Evolutionary conservation across 2,888 invertebrate species (phyloP), one percentile per base, ranked within the genome.

Genomic region (Drosophila nigricruria): DNA sequence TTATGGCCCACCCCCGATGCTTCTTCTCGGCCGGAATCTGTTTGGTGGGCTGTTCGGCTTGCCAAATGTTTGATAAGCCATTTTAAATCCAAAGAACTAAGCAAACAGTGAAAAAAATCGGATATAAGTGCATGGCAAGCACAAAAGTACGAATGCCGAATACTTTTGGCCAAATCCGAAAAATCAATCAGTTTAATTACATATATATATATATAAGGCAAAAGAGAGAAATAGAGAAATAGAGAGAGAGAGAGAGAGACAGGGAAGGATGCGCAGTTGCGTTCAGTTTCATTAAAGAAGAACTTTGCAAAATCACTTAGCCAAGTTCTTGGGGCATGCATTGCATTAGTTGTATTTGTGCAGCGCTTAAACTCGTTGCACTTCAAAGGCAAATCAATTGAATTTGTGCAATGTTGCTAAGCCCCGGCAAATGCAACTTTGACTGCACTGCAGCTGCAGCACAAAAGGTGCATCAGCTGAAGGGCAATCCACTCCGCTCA

Each of bases 341-440:
- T 65, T 79, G 81, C 85, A 85, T 82, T 85, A 79, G 86, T 77
- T 82, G 69, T 86, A 77, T 82, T 86, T 82, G 81, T 66, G 58
- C 60, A 73, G 78, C 59, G 77, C 82, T 82, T 77, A 77, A 80
- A 68, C 69, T 77, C 74, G 73, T 71, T 70, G 70, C 80, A 71
- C 79, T 84, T 67, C 59, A 70, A 68, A 75, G 62, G 61, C 80
- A 82, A 82, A 82, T 82, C 82, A 82, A 82, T 82, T 85, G 83
- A 79, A 79, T 82, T 84, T 82, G 73, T 60, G 70, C 73, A 85
- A 67, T 83, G 81, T 74, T 81, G 74, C 74, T 67, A 68, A 75
- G 76, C 70, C 64, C 32, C 14, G 18, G 18, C 20, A 10, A 43
- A 58, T 52, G 34, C 50, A 73, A 66, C 66, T 66, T 69, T 53